Evolutionary conservation across 2,113 vertebrate species (phyloP).

Genomic region (human): DNA sequence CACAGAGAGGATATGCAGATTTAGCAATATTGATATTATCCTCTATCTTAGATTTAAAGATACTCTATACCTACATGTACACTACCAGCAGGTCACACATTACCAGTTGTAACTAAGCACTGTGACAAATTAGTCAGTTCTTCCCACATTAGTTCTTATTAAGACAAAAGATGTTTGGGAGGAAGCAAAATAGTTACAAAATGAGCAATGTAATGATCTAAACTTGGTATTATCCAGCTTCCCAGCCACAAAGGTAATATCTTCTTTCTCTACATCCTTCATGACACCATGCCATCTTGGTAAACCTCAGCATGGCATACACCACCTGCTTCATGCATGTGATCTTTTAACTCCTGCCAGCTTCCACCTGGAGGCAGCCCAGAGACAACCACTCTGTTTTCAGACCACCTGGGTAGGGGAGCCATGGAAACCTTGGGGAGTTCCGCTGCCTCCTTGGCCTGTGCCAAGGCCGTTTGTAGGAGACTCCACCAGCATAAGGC

Average conservation of each 20-base stretch:
- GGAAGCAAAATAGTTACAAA: slow-evolving; percentile 74
- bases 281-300: slow-evolving; percentile 99
- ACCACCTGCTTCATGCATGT: slow-evolving; percentile 99
- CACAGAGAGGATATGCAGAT: slow-evolving; percentile 94
- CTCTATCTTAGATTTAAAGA: slow-evolving; percentile 81
- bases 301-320: slow-evolving; percentile 99
- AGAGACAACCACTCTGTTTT: slow-evolving; percentile 98
- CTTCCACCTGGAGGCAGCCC: slow-evolving; percentile 98
- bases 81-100: slow-evolving; percentile 80
- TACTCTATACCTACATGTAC: slow-evolving; percentile 82
- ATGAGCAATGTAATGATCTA: slow-evolving; percentile 88
- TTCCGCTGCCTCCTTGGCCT: slow-evolving; percentile 91
- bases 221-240: slow-evolving; percentile 99
- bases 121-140: slow-evolving; percentile 80
- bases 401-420: slow-evolving; percentile 96
- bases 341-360: slow-evolving; percentile 99
- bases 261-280: slow-evolving; percentile 99
- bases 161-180: slow-evolving; percentile 70
- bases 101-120: slow-evolving; percentile 85
- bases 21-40: slow-evolving; percentile 94
- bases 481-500: slow-evolving; percentile 97
- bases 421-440: slow-evolving; percentile 94
- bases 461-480: slow-evolving; percentile 95
- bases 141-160: slow-evolving; percentile 81
- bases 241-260: slow-evolving; percentile 99